These are phyloP conservation scores for Ridgeia piscesae DNA, from an alignment of 1,140 invertebrate species.

Conservation along the genomic window DNA sequence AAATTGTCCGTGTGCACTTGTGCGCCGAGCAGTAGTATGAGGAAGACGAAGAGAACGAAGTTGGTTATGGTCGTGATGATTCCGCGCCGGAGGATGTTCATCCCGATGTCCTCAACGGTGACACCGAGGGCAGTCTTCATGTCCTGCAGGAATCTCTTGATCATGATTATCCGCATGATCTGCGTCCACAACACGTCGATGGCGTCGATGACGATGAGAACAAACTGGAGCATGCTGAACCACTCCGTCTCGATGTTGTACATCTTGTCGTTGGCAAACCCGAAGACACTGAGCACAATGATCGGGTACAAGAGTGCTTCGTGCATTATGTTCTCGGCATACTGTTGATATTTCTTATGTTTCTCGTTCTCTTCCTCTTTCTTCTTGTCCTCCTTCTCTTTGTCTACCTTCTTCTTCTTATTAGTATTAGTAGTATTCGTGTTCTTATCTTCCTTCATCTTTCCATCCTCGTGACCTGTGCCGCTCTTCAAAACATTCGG, in stretches of 20 bases:
- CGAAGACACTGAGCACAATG: neutral
- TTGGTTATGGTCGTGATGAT: neutral
- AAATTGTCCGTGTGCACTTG: slow-evolving; percentile 8
- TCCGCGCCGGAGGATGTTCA: neutral
- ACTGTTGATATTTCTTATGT: neutral
- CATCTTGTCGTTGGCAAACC: slow-evolving; percentile 21
- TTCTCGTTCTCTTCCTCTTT: neutral
- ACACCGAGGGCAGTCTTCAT: neutral
- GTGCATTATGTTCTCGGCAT: slow-evolving; percentile 19
- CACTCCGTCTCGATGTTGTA: neutral
- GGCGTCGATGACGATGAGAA: slow-evolving; percentile 16
- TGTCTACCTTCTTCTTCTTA: neutral
- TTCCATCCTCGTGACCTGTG: neutral
- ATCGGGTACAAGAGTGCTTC: slow-evolving; percentile 16
- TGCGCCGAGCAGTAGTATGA: neutral
- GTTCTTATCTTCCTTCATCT: neutral
- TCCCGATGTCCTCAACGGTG: neutral
- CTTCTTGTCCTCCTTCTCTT: neutral
- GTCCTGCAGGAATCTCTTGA: neutral
- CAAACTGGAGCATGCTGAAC: neutral
- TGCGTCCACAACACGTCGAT: slow-evolving; percentile 17
- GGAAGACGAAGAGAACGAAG: neutral
- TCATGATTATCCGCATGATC: neutral
- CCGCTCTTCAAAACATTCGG: neutral
- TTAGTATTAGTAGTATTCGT: neutral